Base-by-base conservation (phyloP, 2,113 vertebrate genomes). In the Megalops atlanticus region DNA sequence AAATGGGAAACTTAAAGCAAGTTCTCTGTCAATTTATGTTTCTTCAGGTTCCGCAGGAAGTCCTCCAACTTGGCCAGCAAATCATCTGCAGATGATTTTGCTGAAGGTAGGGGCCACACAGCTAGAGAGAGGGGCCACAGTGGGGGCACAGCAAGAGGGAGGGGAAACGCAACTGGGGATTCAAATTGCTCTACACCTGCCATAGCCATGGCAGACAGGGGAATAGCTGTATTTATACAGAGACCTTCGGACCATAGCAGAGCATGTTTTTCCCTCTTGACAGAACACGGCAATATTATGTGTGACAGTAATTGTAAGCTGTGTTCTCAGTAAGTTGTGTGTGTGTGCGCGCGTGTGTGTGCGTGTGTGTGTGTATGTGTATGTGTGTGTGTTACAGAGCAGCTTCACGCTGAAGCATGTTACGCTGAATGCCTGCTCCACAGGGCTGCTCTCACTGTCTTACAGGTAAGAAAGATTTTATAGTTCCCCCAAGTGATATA, bases 351-450 rank as follows among this genome's bases (percentile, higher is more conserved):
- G 36, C 4, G 14, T 39, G 35, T 39, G 14, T 72, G 12, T 39
- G 70, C 18, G 33, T 38, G 38, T 35, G 45, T 74, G 31, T 24
- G 69, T 78, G 69, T 47, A 35, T 43, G 45, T 70, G 10, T 31
- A n/a, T 71, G 80, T 74, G 27, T 39, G 69, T 40, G 76, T 45
- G 70, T 87, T 87, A 82, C 85, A 96, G 95, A 91, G 87, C 92
- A 95, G 89, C 90, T 95, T 78, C 95, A 96, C 7, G 95, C 95
- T 43, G 95, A 96, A 41, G 92, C 89, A 80, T 96, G 95, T 88
- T 96, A 90, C 3, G 95, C 95, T 1, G 95, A 96, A 83, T 96
- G 95, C 84, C 89, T 95, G 83, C 91, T 96, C 45, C 95, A 96
- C 77, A 91, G 95, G 87, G 94, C 95, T 0, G 94, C 95, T 83